A percentile compares a stretch with the other conserved stretches of the same genome.
phyloP scores from a whole-genome alignment of 2,888 invertebrate species.

The Theodoxus fluviatilis region DNA sequence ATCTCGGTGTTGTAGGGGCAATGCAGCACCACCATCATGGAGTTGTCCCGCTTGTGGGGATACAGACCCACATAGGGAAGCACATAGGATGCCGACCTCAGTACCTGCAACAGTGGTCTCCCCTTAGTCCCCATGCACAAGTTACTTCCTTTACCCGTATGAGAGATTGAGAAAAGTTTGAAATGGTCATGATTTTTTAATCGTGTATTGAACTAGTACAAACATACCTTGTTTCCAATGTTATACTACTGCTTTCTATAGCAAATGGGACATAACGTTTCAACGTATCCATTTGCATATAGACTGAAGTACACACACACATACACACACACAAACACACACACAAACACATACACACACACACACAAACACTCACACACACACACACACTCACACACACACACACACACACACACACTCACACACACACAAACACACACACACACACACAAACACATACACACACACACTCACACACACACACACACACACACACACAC shows the following conservation, averaged over 20 bases:
- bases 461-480: not conserved
- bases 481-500: constrained; percentile 3
- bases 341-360: not conserved
- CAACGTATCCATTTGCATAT: too few relatives aligned
- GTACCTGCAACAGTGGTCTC: too few relatives aligned
- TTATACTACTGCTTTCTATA: too few relatives aligned
- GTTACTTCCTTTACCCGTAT: too few relatives aligned
- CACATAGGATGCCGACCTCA: constrained; percentile 53
- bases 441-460: not conserved
- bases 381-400: not conserved
- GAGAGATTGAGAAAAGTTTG: too few relatives aligned
- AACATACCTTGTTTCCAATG: too few relatives aligned
- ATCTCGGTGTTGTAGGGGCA: constrained; percentile 57
- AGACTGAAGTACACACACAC: too few relatives aligned
- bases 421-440: not conserved
- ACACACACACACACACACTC: not conserved
- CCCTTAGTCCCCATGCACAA: too few relatives aligned
- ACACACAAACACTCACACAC: not conserved
- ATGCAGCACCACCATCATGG: constrained; percentile 60
- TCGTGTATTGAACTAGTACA: too few relatives aligned
- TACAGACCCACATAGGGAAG: constrained; percentile 62
- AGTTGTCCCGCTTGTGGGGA: constrained; percentile 61
- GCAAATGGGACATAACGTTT: too few relatives aligned
- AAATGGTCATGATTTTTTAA: too few relatives aligned
- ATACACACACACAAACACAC: too few relatives aligned